Conservation (phyloP, 1,140 invertebrate genomes). For the Pogonomyrmex barbatus region DNA sequence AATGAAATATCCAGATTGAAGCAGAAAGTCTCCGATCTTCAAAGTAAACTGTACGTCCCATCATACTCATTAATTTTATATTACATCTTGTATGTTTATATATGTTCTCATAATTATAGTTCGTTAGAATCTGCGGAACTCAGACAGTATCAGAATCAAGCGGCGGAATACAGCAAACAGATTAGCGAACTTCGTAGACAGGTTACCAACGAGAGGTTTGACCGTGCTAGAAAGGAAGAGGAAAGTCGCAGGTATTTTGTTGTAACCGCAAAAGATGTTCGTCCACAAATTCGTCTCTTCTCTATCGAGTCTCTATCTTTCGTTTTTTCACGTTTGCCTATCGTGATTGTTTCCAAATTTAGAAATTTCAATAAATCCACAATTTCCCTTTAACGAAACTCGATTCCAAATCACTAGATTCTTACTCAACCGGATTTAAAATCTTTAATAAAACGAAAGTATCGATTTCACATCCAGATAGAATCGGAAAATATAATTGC, state of each 20-base stretch:
- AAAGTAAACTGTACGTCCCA: slow-evolving; percentile 86
- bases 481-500: background rate
- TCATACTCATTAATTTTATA: slow-evolving; percentile 31
- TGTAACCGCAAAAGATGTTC: background rate
- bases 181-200: slow-evolving; percentile 86
- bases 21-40: slow-evolving; percentile 84
- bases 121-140: slow-evolving; percentile 84
- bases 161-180: slow-evolving; percentile 86
- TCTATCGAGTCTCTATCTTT: background rate
- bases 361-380: background rate
- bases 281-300: background rate
- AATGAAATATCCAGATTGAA: slow-evolving; percentile 85
- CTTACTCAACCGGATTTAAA: background rate
- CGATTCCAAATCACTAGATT: background rate
- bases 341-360: slow-evolving; percentile 13
- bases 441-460: background rate
- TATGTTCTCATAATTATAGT: slow-evolving; percentile 76
- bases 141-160: slow-evolving; percentile 86
- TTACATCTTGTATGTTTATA: slow-evolving; percentile 5
- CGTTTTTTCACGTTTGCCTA: background rate
- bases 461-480: slow-evolving; percentile 16
- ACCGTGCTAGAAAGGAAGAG: slow-evolving; percentile 81
- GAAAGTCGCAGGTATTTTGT: slow-evolving; percentile 80
- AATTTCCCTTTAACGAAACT: background rate
- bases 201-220: slow-evolving; percentile 87